Evolutionary conservation across 2,113 vertebrate species (phyloP).

Genomic region (Acrocephalus kingi): DNA sequence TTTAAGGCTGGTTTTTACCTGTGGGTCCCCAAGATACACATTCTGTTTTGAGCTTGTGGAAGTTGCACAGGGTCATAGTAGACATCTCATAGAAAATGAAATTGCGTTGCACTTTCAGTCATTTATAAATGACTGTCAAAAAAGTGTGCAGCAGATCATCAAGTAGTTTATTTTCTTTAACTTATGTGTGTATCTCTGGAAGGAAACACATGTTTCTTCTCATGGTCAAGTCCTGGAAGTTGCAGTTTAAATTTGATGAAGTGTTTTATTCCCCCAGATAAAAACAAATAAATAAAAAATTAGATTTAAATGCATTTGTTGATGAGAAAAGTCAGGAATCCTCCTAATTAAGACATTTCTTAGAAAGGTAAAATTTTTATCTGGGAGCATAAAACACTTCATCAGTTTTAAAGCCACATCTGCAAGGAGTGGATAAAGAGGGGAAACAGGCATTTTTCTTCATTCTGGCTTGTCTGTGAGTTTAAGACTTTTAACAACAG

Average conservation of each 20-base stretch:
- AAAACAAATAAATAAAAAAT: constrained; percentile 60
- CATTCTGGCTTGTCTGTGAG: constrained; percentile 28
- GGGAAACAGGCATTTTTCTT: constrained; percentile 57
- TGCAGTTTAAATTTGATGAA: constrained; percentile 64
- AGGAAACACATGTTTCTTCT: constrained; percentile 63
- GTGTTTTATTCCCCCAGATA: constrained; percentile 63
- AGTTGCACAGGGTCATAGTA: background rate
- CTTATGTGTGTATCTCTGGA: background rate
- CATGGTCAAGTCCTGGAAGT: constrained; percentile 34
- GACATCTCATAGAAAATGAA: background rate
- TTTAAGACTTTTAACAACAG: constrained; percentile 56
- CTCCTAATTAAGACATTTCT: constrained; percentile 63
- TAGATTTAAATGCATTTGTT: constrained; percentile 53
- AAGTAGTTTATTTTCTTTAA: background rate
- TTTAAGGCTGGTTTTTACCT: background rate
- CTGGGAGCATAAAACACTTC: constrained; percentile 68
- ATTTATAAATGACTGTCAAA: too few species aligned
- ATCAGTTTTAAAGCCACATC: constrained; percentile 70
- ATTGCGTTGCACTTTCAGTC: background rate
- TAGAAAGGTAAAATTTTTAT: constrained; percentile 60
- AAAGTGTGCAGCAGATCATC: background rate
- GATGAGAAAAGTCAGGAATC: constrained; percentile 55
- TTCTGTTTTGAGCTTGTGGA: background rate
- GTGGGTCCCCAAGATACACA: background rate
- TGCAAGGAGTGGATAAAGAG: constrained; percentile 44